phyloP scores from a whole-genome alignment of 1,140 invertebrate genomes.

The Zaprionus tsacasi region DNA sequence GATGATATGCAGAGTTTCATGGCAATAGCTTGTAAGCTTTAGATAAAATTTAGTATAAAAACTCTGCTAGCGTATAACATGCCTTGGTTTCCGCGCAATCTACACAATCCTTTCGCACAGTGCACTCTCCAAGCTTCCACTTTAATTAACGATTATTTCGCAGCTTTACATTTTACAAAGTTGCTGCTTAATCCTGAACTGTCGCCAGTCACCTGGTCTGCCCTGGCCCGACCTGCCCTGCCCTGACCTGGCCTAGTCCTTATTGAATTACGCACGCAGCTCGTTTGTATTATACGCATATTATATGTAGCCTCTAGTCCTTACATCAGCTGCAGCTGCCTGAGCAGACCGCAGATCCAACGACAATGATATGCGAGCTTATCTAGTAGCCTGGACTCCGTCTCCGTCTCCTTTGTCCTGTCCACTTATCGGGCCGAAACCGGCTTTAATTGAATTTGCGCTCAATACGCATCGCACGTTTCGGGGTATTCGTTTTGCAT shows the following conservation, averaged over 20 bases:
- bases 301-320: neutral
- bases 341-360: constrained; percentile 40
- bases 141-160: constrained; percentile 82
- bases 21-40: too few species aligned
- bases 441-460: constrained; percentile 74
- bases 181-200: constrained; percentile 45
- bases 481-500: constrained; percentile 54
- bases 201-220: constrained; percentile 9
- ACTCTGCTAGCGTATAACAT: too few species aligned
- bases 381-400: constrained; percentile 22
- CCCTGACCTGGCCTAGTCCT: constrained; percentile 29
- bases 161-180: constrained; percentile 72
- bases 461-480: constrained; percentile 21
- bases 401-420: neutral
- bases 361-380: constrained; percentile 53
- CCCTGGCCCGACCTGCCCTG: neutral
- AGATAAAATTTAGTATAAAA: too few species aligned
- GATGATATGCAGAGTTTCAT: too few species aligned
- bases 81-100: too few species aligned
- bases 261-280: constrained; percentile 79
- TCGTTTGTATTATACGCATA: constrained; percentile 50
- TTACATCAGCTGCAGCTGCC: constrained; percentile 42
- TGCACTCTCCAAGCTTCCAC: constrained; percentile 32
- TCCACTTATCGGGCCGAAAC: constrained; percentile 67
- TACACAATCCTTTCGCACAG: neutral